Evolutionary conservation across 2,113 vertebrate species (phyloP).

Genomic region (Apteryx owenii): DNA sequence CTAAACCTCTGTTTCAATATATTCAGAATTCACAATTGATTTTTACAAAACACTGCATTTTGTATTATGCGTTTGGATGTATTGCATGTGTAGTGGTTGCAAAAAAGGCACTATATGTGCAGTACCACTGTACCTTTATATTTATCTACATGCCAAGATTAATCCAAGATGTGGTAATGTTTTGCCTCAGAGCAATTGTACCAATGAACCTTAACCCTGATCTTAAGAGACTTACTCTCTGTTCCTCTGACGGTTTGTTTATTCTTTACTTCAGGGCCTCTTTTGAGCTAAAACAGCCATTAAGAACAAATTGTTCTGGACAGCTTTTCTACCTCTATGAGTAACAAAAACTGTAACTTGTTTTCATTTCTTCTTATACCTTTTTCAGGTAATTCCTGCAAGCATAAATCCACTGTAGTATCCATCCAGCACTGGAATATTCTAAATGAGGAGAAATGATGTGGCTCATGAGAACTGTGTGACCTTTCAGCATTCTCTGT

Average conservation of each 20-base stretch:
- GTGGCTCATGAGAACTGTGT: background rate
- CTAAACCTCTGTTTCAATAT: slow-evolving; percentile 19
- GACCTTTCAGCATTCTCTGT: background rate
- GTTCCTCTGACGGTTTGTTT: slow-evolving; percentile 72
- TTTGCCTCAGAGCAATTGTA: slow-evolving; percentile 67
- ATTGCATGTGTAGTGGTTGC: background rate
- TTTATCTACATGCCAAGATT: slow-evolving; percentile 56
- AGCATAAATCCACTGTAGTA: background rate
- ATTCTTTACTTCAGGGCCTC: slow-evolving; percentile 69
- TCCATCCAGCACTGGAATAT: background rate
- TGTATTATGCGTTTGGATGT: background rate
- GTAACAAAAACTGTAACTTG: slow-evolving; percentile 40
- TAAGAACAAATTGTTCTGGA: slow-evolving; percentile 63
- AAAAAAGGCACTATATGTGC: background rate
- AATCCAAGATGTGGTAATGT: slow-evolving; percentile 58
- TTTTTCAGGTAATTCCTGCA: slow-evolving; percentile 53
- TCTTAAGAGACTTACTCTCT: slow-evolving; percentile 61
- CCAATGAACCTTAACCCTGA: slow-evolving; percentile 72
- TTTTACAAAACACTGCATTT: background rate
- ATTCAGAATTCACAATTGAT: slow-evolving; percentile 24
- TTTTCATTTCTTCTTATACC: slow-evolving; percentile 24
- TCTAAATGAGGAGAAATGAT: background rate
- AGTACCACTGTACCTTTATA: slow-evolving; percentile 43
- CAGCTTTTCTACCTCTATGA: slow-evolving; percentile 56
- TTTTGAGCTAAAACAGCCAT: slow-evolving; percentile 67